phyloP scores from a whole-genome alignment of 64 coral and sea anemone species.

The Stylophora pistillata region DNA sequence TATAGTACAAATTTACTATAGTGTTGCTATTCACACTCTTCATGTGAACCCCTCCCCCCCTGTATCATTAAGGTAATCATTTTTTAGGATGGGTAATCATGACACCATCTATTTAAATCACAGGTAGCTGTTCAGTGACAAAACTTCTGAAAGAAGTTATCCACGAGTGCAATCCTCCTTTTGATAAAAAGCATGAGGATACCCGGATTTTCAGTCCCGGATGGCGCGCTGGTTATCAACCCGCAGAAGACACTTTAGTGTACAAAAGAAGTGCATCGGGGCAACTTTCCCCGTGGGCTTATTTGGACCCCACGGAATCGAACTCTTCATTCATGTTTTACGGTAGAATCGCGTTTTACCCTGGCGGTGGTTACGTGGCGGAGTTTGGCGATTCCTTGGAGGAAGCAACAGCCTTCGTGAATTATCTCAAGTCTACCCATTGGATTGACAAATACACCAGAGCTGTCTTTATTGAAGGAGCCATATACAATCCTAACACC shows the following conservation, averaged over 20 bases:
- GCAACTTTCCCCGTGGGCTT: conserved; percentile 7
- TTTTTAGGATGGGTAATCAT: background rate
- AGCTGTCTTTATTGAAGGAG: conserved; percentile 25
- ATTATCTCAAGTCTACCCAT: background rate
- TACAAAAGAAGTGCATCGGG: background rate
- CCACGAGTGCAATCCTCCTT: conserved; percentile 26
- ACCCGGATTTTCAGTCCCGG: background rate
- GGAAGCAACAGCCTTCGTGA: background rate
- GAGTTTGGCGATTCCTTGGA: conserved; percentile 13
- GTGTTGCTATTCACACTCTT: background rate
- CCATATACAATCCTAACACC: conserved; percentile 13
- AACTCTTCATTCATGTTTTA: background rate
- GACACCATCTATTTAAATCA: background rate
- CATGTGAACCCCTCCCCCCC: too few species aligned
- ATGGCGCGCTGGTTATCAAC: background rate
- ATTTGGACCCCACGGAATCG: background rate
- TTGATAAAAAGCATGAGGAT: background rate
- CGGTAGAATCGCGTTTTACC: conserved; percentile 17
- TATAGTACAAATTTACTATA: too few species aligned
- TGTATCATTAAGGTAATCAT: background rate
- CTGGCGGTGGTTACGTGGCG: conserved; percentile 8
- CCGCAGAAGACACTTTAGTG: background rate
- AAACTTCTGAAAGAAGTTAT: background rate
- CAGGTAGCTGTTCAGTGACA: conserved; percentile 25
- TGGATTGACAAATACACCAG: conserved; percentile 42